These are phyloP conservation scores for Microctenopoma stevenorrisi DNA, from an alignment of 2,797 vertebrate species.

Conservation along the genomic window DNA sequence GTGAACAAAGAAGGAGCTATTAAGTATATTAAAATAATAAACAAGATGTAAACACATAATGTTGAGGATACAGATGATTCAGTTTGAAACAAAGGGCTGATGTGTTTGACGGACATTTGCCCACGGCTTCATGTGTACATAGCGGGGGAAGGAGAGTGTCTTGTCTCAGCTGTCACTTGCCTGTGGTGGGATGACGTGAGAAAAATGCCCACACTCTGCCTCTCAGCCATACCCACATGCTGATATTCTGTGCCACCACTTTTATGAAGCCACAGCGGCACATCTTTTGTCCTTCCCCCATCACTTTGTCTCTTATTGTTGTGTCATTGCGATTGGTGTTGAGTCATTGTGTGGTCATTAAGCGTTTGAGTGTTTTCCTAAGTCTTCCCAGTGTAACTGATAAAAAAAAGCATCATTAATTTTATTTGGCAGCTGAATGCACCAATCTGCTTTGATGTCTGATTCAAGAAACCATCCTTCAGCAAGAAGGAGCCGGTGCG, in stretches of 20 bases:
- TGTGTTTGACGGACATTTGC: slow-evolving; percentile 61
- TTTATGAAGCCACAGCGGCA: slow-evolving; percentile 33
- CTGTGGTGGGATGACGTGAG: slow-evolving; percentile 38
- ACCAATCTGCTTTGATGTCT: slow-evolving; percentile 61
- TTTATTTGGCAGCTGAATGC: slow-evolving; percentile 47
- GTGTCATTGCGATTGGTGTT: slow-evolving; percentile 20
- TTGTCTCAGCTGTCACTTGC: slow-evolving; percentile 74
- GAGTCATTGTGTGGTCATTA: slow-evolving; percentile 34
- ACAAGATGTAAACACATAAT: not conserved
- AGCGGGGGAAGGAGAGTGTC: slow-evolving; percentile 42
- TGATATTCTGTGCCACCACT: slow-evolving; percentile 17
- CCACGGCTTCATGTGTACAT: slow-evolving; percentile 34
- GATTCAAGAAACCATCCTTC: slow-evolving; percentile 63
- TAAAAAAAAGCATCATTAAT: slow-evolving; percentile 43
- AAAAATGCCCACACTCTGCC: slow-evolving; percentile 51
- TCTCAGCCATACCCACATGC: slow-evolving; percentile 45
- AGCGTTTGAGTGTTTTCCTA: slow-evolving; percentile 46
- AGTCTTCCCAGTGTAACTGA: slow-evolving; percentile 37
- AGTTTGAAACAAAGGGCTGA: slow-evolving; percentile 40
- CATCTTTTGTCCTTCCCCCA: slow-evolving; percentile 33
- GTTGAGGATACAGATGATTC: slow-evolving; percentile 7
- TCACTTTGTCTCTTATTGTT: slow-evolving; percentile 35
- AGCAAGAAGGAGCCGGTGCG: slow-evolving; percentile 40
- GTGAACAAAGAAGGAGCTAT: not conserved
- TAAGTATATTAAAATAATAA: not conserved